phyloP scores from a whole-genome alignment of 2,797 vertebrate genomes.

The Rallus crepitans region DNA sequence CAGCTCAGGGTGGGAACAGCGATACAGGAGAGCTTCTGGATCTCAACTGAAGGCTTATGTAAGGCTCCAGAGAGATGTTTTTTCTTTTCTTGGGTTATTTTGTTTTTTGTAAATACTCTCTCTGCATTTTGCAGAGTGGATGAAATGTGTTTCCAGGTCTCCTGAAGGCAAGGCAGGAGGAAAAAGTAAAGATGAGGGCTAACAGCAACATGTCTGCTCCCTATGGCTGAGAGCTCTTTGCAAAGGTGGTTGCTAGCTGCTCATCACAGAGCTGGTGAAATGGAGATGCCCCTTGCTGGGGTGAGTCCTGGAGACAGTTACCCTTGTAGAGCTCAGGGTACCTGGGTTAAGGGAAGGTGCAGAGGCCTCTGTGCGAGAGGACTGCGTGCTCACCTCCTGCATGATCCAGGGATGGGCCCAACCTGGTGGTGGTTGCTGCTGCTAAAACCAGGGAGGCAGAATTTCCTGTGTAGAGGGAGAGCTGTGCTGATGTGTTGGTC shows the following conservation, averaged over 20 bases:
- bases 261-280: neutral
- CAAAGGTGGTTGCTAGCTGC: neutral
- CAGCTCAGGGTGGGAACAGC: neutral
- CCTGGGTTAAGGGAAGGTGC: neutral
- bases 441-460: neutral
- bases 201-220: rapidly evolving
- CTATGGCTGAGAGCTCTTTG: neutral
- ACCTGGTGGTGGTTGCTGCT: neutral
- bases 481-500: neutral
- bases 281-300: neutral
- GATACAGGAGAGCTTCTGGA: neutral
- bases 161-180: neutral
- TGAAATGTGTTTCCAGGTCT: neutral
- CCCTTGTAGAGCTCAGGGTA: neutral
- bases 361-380: neutral
- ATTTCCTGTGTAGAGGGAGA: neutral
- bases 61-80: neutral
- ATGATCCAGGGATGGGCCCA: neutral
- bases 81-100: too few species aligned
- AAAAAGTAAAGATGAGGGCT: neutral
- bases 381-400: neutral
- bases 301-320: neutral
- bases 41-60: neutral
- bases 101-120: neutral
- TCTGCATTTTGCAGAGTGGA: neutral